Base-by-base conservation (phyloP, 2,888 invertebrate species). In the Plemyria rubiginata region DNA sequence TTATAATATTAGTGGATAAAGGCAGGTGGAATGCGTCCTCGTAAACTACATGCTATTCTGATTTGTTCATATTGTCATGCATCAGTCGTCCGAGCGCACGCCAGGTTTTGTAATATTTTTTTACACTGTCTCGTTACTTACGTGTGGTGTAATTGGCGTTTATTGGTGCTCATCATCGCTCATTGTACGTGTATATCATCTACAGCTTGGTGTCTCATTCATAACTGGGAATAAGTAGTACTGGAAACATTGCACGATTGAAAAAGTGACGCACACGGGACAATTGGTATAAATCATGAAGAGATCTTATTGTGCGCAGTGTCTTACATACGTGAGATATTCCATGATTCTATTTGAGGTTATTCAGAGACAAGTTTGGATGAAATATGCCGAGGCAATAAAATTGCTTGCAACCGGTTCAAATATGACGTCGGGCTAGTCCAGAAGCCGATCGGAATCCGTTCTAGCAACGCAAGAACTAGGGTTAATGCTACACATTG, bases 51-150 rank as follows among this genome's bases (percentile, higher is more conserved):
- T 62, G 60, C 55, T 63, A 65, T 66, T 64, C 65, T 64, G 60
- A 70, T 67, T 67, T 60, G 68, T 66, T 63, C 67, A 70, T 62
- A 67, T 61, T 70, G 65, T 68, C 67, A 68, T 67, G 70, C 70
- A 64, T 66, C 70, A 66, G 54, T 62, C 63, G 67, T 46, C 46
- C 51, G 58, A 54, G 40, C 62, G 55, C 63, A 63, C 54, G 60
- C 59, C 50, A 59, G 28, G 60, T 70, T 66, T 64, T 62, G 65
- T 61, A 64, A 68, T 64, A 68, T 55, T 60, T 62, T 68, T 63
- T 65, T 62, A 66, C 55, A 46, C 63, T 56, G 58, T 60, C 64
- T 64, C 57, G 11, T 38, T 38, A 38, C 65, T 66, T 62, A 62
- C 59, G 60, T 52, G 45, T 48, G 40, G 45, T 50, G 63, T 66